Base-by-base conservation (phyloP, 2,888 invertebrate species). In the Anoplius nigerrimus region DNA sequence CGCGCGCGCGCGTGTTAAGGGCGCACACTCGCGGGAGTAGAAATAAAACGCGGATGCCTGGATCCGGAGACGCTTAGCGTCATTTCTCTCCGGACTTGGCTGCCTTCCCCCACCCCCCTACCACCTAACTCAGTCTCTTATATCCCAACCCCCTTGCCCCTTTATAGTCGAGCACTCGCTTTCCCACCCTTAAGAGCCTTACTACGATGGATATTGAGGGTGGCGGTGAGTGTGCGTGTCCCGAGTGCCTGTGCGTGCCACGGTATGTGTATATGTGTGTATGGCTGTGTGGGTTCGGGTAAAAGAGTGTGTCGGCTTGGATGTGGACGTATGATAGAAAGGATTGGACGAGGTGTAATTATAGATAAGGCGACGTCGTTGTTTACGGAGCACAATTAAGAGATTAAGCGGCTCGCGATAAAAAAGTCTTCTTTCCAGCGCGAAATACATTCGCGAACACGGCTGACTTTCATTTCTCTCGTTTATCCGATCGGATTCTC, bases 361-460 rank as follows among this genome's bases (percentile, higher is more conserved):
- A 78, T 70, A 75, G 72, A 76, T 75, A 75, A 78, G 71, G 58
- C 61, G 52, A 68, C 69, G 51, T 45, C 27, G 46, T 52, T 52
- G 70, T 76, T 76, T 78, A 68, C 66, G 66, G 69, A 78, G 71
- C 59, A 69, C 71, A 74, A 79, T 78, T 74, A 74, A 74, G 76
- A 73, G 71, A 69, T 76, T 76, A 78, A 79, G 63, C 70, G 66
- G 56, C 46, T 68, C 63, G 66, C 61, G 69, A 75, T 71, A 69
- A 72, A 72, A 34, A 34, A 76, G 63, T 63, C 67, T 76, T 71
- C 62, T 15, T 11, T 16, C 11, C 27, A 34, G 24, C 6, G 43
- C 48, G 2, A 60, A 53, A 53, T 22, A 16, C 21, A 15, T 27
- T 58, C 18, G 43, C 45, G 53, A 20, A 56, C n/a, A n/a, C 34